phyloP scores from a whole-genome alignment of 2,797 vertebrate species.

The Oreonectes daqikongensis region DNA sequence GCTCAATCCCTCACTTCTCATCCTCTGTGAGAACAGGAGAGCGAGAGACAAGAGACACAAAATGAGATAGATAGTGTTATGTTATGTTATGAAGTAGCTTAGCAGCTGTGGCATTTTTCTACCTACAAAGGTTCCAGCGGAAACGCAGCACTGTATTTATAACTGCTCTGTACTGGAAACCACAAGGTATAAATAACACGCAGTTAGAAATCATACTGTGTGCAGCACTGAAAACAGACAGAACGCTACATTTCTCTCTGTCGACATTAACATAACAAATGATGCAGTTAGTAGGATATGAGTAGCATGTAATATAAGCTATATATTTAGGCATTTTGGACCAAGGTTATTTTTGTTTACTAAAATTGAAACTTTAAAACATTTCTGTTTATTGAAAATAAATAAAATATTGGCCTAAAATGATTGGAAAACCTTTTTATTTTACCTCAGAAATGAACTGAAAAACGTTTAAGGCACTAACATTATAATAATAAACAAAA shows the following conservation, averaged over 20 bases:
- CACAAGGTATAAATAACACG: constrained; percentile 10
- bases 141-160: constrained; percentile 14
- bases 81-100: neutral
- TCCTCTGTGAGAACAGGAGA: constrained; percentile 78
- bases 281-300: neutral
- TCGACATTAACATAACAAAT: constrained; percentile 3
- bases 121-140: constrained; percentile 2
- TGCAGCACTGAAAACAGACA: neutral
- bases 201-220: neutral
- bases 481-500: no score
- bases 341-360: no score
- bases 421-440: no score
- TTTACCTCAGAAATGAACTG: no score
- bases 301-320: neutral
- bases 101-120: constrained; percentile 9
- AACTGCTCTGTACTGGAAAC: constrained; percentile 13
- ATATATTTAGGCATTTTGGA: neutral
- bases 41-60: neutral
- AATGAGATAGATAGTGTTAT: neutral
- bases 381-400: no score
- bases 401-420: no score
- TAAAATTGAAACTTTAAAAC: no score
- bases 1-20: constrained; percentile 93
- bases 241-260: neutral
- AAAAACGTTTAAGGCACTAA: no score